Conservation (phyloP, 2,113 vertebrate species). For the Panthera uncia region DNA sequence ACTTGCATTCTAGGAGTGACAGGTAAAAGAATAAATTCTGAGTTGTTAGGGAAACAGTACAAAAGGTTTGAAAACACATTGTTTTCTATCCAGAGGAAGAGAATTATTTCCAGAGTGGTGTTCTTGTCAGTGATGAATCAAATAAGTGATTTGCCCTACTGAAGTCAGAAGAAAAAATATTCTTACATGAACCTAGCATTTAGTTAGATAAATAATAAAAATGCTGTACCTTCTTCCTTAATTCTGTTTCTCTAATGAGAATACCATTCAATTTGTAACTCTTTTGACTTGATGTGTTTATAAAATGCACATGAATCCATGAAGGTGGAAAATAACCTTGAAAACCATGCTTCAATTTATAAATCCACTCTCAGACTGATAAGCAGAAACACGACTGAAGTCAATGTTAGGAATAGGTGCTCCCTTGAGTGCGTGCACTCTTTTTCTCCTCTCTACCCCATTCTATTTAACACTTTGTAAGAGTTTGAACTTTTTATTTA, state of each 20-base stretch:
- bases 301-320: not conserved
- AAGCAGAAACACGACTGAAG: not conserved
- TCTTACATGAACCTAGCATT: not conserved
- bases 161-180: not conserved
- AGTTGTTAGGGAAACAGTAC: constrained; percentile 61
- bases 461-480: not conserved
- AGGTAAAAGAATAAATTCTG: constrained; percentile 65
- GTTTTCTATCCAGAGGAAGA: constrained; percentile 15
- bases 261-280: not conserved
- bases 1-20: constrained; percentile 41
- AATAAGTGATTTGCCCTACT: constrained; percentile 54
- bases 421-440: not conserved
- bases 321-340: not conserved
- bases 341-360: not conserved
- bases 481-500: not conserved
- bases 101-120: constrained; percentile 53
- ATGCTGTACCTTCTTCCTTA: not conserved
- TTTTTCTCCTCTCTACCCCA: not conserved
- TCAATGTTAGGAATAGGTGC: not conserved
- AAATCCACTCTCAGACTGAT: not conserved
- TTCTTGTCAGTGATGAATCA: constrained; percentile 63
- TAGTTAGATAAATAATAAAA: constrained; percentile 39
- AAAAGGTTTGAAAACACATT: constrained; percentile 48
- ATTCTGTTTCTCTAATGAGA: constrained; percentile 29
- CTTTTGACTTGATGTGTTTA: not conserved